Evolutionary conservation across 2,113 vertebrate genomes (phyloP), one percentile per base, ranked within the genome.

Genomic region (Eulacestoma nigropectus): DNA sequence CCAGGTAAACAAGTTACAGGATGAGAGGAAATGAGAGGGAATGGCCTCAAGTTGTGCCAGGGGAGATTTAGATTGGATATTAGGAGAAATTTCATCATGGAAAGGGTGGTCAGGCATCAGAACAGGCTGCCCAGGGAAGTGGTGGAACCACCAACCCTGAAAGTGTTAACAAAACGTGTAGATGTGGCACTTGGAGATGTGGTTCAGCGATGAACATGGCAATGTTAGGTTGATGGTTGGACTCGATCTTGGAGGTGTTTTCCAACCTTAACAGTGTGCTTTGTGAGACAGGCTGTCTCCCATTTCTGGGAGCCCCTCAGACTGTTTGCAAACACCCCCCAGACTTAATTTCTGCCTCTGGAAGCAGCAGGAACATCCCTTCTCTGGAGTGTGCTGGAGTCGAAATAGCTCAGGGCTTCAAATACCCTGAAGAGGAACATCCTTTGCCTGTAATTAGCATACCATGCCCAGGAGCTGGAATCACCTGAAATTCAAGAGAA

Each of bases 41-140:
- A 41, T 15, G 3, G 12, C 39, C 23, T 39, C 33, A 46, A 29
- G 16, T 33, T 26, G 25, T 42, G 16, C 21, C 49, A 64, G 30
- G 9, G 37, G 35, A 79, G 9, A 1, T 56, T 80, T 64, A 42
- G 42, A 35, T 22, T 22, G 26, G 16, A 18, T 64, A 35, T 49
- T 56, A 42, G 14, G 35, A 64, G 13, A 49, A 64, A 64, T 56
- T 64, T 56, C 17, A 49, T 64, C 42, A 64, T 63, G 50, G 42
- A 41, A 64, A 35, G 18, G 4, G 7, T 55, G 8, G 16, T 41
- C 10, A 42, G 20, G 25, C 42, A 35, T 32, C 0, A 1, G 17
- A 64, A 72, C 11, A 56, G 25, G 14, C 32, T 88, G 57, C 32
- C 41, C 7, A 64, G 21, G 14, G 29, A 75, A 49, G 50, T 27